Conservation (phyloP, 2,797 vertebrate genomes). For the Salmo trutta region DNA sequence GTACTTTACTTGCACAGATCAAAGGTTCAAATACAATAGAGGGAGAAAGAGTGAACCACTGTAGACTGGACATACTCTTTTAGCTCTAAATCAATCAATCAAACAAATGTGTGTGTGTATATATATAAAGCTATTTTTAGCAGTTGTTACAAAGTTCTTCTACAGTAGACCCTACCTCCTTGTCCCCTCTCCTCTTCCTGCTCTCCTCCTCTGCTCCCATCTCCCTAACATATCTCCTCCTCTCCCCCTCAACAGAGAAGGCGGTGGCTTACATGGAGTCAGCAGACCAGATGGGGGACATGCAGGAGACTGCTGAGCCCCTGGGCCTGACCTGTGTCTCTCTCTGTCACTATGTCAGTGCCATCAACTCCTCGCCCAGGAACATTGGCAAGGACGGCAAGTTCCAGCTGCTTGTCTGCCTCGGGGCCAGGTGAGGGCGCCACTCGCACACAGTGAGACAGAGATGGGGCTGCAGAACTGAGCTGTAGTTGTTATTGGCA, state of each 20-base stretch:
- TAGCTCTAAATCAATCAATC: background rate
- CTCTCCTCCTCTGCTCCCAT: background rate
- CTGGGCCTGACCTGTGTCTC: slow-evolving; percentile 79
- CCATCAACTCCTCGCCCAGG: slow-evolving; percentile 85
- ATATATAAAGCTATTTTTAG: background rate
- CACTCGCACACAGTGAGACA: background rate
- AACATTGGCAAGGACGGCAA: slow-evolving; percentile 95
- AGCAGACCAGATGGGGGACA: slow-evolving; percentile 82
- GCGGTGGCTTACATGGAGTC: slow-evolving; percentile 85
- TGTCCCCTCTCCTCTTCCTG: background rate
- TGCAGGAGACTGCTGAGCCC: slow-evolving; percentile 77
- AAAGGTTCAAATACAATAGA: background rate
- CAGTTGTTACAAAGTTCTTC: background rate
- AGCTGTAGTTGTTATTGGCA: background rate
- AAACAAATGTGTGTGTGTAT: no score
- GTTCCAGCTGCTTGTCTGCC: slow-evolving; percentile 91
- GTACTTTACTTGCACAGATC: background rate
- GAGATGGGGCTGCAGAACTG: background rate
- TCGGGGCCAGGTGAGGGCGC: slow-evolving; percentile 83
- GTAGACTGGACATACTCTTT: background rate
- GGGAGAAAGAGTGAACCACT: no score
- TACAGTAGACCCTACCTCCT: background rate
- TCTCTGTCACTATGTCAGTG: slow-evolving; percentile 86
- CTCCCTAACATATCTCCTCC: background rate
- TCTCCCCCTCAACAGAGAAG: slow-evolving; percentile 76